A percentile compares a stretch with the other conserved stretches of the same genome.
Conservation (phyloP, 2,888 invertebrate genomes). For the Noctua comes region DNA sequence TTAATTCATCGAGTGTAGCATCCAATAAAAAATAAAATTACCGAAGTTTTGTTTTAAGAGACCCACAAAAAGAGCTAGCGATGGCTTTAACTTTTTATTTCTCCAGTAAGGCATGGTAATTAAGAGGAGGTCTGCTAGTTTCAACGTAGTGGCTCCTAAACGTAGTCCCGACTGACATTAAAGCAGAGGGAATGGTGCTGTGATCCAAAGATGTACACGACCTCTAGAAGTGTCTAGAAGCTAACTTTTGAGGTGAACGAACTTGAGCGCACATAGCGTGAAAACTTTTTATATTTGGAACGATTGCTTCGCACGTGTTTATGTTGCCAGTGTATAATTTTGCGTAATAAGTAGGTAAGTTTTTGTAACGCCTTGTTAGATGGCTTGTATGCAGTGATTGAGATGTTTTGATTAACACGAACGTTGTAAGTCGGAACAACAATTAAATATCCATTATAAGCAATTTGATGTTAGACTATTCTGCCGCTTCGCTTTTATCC, state of each 20-base stretch:
- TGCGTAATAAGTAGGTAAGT: constrained; percentile 61
- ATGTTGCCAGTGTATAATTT: constrained; percentile 60
- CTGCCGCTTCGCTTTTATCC: constrained; percentile 9
- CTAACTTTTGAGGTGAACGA: constrained; percentile 52
- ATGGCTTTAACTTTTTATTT: constrained; percentile 79
- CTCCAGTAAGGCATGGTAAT: constrained; percentile 81
- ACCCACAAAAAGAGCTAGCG: constrained; percentile 74
- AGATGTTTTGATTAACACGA: constrained; percentile 61
- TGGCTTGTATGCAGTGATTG: constrained; percentile 57
- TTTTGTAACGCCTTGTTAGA: constrained; percentile 60
- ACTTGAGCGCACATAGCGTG: constrained; percentile 63
- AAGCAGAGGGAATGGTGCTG: constrained; percentile 75
- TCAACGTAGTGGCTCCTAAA: constrained; percentile 76
- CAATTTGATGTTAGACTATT: constrained; percentile 28
- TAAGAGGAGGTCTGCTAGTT: constrained; percentile 79
- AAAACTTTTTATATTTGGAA: constrained; percentile 65
- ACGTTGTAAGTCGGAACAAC: constrained; percentile 54
- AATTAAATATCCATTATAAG: constrained; percentile 53
- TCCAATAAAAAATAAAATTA: constrained; percentile 67
- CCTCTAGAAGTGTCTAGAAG: constrained; percentile 65
- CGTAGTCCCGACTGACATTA: constrained; percentile 76
- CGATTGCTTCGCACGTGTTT: constrained; percentile 63
- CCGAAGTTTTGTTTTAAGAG: constrained; percentile 66
- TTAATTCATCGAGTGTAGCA: constrained; percentile 63
- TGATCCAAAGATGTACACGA: constrained; percentile 64